Conservation (phyloP, 2,797 vertebrate genomes). For the Trachops cirrhosus region DNA sequence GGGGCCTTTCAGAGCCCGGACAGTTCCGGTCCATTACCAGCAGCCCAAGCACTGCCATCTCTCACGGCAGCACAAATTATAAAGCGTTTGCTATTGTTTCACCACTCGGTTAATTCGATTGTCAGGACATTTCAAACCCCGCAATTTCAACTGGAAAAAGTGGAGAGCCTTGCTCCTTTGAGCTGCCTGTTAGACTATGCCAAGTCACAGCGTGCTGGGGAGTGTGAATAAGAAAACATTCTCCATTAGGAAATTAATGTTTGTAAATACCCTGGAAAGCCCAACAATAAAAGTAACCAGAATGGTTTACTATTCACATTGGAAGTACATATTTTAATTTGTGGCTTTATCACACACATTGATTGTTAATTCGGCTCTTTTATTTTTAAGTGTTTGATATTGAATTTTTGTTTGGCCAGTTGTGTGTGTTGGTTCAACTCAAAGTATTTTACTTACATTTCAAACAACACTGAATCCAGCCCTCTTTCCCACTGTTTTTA, state of each 20-base stretch:
- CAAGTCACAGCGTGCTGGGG: not conserved
- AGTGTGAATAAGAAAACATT: not conserved
- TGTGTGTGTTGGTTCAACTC: not conserved
- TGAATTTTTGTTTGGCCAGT: not conserved
- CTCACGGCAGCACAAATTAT: slow-evolving; percentile 31
- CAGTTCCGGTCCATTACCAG: not conserved
- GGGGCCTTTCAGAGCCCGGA: not conserved
- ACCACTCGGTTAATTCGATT: slow-evolving; percentile 41
- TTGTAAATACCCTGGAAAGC: slow-evolving; percentile 24
- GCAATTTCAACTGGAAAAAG: not conserved
- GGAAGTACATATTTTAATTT: not conserved
- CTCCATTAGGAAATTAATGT: slow-evolving; percentile 9
- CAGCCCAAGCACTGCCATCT: not conserved
- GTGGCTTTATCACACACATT: not conserved
- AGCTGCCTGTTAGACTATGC: not conserved
- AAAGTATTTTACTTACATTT: slow-evolving; percentile 6
- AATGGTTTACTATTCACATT: not conserved
- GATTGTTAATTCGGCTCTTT: not conserved
- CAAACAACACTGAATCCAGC: not conserved
- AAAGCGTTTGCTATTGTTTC: not conserved
- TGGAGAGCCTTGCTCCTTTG: not conserved
- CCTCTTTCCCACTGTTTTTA: not conserved
- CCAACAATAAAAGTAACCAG: not conserved
- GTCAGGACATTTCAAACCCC: slow-evolving; percentile 24
- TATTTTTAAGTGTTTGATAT: not conserved